Evolutionary conservation across 2,888 invertebrate genomes (phyloP), one percentile per base, ranked within the genome.

Genomic region (Listrodromus nycthemerus): DNA sequence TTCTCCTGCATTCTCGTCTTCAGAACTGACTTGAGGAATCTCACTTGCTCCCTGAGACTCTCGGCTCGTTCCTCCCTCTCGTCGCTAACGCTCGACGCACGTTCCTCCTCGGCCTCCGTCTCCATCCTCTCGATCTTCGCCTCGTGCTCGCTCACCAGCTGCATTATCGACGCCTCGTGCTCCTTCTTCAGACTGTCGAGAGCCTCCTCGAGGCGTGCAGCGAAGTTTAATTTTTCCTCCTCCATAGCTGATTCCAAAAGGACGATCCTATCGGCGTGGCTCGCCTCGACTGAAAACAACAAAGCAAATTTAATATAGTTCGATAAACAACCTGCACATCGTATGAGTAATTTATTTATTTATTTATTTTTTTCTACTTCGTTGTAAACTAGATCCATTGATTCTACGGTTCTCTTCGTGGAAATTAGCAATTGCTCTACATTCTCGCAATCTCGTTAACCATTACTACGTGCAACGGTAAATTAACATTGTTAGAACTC

Each of bases 1-100:
- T 98, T 95, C 94, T 98, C 98, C 16, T 96, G 95, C 92, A 97
- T 97, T 91, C 97, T 96, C 91, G 98, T 94, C 89, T 98, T 98
- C 85, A 98, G 94, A 8, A 98, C 98, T 41, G 96, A 96, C 86
- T 97, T 95, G 78, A 98, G 94, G 52, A 98, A 98, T 87, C 96
- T 96, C 2, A 96, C 96, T 93, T 97, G 96, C 86, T 95, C 95
- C 90, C 95, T 95, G 48, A 96, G 88, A 90, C 63, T 82, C 67
- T 71, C 70, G 55, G 75, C 63, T 7, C 61, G 8, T 24, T 81
- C 70, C 33, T 58, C 58, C 13, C 45, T 1, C 24, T 67, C 71
- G 50, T 75, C 52, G 10, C 33, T 66, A 10, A 70, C 65, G 48
- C 48, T 41, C 65, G 58, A 55, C 58, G 65, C 16, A 45, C 73